phyloP scores from a whole-genome alignment of 2,113 vertebrate species.

The Gorsachius goisagi region DNA sequence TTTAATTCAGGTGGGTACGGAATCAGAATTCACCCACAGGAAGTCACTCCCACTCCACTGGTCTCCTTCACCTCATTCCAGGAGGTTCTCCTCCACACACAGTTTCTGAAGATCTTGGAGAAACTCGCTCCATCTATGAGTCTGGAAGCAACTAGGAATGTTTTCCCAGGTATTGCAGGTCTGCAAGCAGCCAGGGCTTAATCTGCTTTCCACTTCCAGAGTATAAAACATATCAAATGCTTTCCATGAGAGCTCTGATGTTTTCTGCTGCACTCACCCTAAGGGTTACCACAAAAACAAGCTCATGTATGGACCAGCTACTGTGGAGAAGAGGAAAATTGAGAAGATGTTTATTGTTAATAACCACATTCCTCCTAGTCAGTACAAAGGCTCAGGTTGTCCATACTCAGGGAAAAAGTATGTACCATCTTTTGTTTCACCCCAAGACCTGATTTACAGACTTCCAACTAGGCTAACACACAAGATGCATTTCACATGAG shows the following conservation, averaged over 20 bases:
- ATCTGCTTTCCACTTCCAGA: neutral
- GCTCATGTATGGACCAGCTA: neutral
- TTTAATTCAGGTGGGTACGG: neutral
- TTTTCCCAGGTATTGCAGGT: neutral
- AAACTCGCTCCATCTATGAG: neutral
- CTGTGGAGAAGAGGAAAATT: neutral
- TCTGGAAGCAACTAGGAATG: neutral
- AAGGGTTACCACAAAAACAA: neutral
- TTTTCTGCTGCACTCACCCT: neutral
- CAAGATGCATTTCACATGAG: neutral
- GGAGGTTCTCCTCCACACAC: neutral
- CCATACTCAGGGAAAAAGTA: neutral
- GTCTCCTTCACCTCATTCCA: neutral
- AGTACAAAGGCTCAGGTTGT: neutral
- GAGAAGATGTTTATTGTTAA: neutral
- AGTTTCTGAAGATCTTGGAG: neutral
- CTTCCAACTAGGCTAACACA: neutral
- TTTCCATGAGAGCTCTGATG: neutral
- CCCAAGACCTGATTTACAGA: neutral
- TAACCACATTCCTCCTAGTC: neutral
- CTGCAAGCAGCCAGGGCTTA: neutral
- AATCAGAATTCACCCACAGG: neutral
- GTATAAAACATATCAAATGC: neutral
- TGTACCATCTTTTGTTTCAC: neutral
- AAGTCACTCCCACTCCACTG: neutral